Conservation (phyloP, 2,797 vertebrate genomes). For the Onychomys arenicola region DNA sequence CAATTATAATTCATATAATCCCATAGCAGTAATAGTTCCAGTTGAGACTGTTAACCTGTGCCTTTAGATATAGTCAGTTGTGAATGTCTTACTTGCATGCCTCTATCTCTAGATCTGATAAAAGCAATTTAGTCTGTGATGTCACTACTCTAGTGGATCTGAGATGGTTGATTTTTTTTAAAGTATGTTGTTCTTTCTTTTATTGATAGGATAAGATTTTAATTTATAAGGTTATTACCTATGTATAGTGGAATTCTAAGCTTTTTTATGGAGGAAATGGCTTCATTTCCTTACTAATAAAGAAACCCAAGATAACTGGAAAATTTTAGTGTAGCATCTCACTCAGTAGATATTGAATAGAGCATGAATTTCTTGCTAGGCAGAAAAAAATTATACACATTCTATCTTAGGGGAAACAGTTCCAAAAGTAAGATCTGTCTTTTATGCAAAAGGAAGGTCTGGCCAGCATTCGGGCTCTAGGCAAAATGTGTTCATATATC, state of each 20-base stretch:
- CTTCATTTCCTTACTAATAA: constrained; percentile 28
- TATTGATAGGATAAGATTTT: background rate
- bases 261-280: constrained; percentile 48
- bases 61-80: background rate
- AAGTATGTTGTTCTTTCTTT: background rate
- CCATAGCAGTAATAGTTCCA: background rate
- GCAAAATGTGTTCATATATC: constrained; percentile 73
- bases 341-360: constrained; percentile 41
- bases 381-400: constrained; percentile 60
- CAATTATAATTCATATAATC: background rate
- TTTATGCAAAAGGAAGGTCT: constrained; percentile 62
- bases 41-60: background rate
- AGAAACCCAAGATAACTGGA: constrained; percentile 35
- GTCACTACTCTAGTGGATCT: background rate
- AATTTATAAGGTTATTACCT: background rate
- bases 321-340: constrained; percentile 21
- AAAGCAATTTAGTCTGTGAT: background rate
- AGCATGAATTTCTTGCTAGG: constrained; percentile 39
- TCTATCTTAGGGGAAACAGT: constrained; percentile 69
- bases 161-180: background rate
- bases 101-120: background rate
- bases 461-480: constrained; percentile 66
- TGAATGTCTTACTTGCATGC: background rate
- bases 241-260: background rate
- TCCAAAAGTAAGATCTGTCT: constrained; percentile 68